Base-by-base conservation (phyloP, 2,113 vertebrate species). In the Cyanoliseus patagonus region DNA sequence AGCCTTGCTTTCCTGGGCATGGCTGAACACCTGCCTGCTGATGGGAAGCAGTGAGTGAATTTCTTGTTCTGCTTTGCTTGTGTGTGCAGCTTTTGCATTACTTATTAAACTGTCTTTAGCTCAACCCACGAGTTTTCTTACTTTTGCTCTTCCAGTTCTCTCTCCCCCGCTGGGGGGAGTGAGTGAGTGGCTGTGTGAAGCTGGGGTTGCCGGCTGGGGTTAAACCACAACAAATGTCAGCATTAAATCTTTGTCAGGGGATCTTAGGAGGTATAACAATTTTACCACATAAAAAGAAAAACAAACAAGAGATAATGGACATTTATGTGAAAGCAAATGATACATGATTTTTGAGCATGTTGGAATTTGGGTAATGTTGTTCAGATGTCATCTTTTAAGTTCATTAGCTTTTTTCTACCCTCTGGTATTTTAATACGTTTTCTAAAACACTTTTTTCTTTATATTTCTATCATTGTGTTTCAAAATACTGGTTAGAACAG, bases 191-290 rank as follows among this genome's bases (percentile, higher is more conserved):
- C 70, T 70, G 68, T 57, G 42, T 87, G 90, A 78, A 70, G 49
- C 49, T 82, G 41, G 82, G 81, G 62, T 23, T 33, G 22, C 39
- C 10, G 39, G 11, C 70, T 53, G 70, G 37, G 72, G 52, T 87
- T 87, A 92, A 87, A 76, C 70, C 77, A 64, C 33, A 20, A 82
- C 55, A 92, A 92, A 92, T 92, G 77, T 33, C 77, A 94, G 62
- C 77, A 69, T 72, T 94, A 92, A 94, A 95, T 94, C 94, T 96
- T 82, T 84, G 80, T 96, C 88, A 76, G 73, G 70, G 64, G 61
- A 84, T 92, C 47, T 91, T 92, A 52, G 66, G 66, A 79, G 51
- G 42, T 49, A 53, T 92, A 79, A 87, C 68, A 18, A 66, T 77
- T 94, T 82, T 62, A 35, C 68, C 70, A 42, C 1, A 6, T 57